A percentile compares a stretch with the other conserved stretches of the same genome.
Evolutionary conservation across 1,140 invertebrate genomes (phyloP).

Genomic region (Rhynchophorus ferrugineus): DNA sequence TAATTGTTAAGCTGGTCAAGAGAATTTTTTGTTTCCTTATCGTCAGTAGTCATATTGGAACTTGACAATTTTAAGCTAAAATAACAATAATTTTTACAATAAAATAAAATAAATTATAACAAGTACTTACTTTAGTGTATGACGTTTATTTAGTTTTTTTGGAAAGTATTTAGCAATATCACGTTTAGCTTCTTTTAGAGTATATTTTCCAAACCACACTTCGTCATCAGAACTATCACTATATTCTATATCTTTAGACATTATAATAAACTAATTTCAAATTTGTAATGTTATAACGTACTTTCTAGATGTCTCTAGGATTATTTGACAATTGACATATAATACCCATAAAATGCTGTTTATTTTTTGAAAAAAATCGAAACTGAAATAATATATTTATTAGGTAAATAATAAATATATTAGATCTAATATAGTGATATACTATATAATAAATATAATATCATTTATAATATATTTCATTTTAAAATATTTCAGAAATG

Average conservation of each 20-base stretch:
- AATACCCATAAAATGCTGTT: too few relatives aligned
- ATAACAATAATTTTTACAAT: not conserved
- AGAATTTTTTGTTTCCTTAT: too few relatives aligned
- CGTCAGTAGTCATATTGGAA: too few relatives aligned
- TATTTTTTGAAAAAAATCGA: too few relatives aligned
- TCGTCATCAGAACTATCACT: not conserved
- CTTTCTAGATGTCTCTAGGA: too few relatives aligned
- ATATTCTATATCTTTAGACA: not conserved
- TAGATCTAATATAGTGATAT: too few relatives aligned
- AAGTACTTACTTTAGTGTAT: not conserved
- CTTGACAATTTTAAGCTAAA: not conserved
- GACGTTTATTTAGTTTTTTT: not conserved
- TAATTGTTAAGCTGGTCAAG: not conserved
- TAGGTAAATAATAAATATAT: too few relatives aligned
- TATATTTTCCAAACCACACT: constrained; percentile 1
- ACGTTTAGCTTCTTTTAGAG: constrained; percentile 1
- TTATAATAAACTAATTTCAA: not conserved
- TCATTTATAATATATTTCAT: too few relatives aligned
- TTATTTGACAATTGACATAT: too few relatives aligned
- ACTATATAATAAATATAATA: too few relatives aligned
- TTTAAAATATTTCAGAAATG: too few relatives aligned
- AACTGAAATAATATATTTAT: too few relatives aligned
- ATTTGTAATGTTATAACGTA: not conserved
- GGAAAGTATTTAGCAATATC: not conserved
- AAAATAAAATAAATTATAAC: not conserved